phyloP scores from a whole-genome alignment of 2,888 invertebrate genomes.

The Chloroclystis v-ata region DNA sequence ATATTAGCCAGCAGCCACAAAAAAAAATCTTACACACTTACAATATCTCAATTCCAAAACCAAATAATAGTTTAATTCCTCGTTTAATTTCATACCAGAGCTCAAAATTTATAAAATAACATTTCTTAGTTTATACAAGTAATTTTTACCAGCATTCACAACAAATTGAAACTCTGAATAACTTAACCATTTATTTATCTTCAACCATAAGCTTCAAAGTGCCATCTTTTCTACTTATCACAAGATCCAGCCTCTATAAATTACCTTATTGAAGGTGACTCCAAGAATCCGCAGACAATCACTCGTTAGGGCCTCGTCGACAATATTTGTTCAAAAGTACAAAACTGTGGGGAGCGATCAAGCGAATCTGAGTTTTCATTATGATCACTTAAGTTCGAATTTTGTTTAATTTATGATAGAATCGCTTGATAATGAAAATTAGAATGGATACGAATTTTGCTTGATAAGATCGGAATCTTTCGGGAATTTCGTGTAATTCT shows the following conservation, averaged over 20 bases:
- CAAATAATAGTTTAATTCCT: too few relatives aligned
- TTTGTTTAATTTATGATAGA: neutral
- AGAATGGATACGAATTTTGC: neutral
- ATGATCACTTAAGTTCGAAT: neutral
- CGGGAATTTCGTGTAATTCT: neutral
- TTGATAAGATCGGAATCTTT: neutral
- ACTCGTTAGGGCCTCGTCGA: conserved; percentile 9
- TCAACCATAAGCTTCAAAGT: neutral
- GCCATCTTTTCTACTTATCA: conserved; percentile 3
- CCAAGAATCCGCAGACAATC: conserved; percentile 10
- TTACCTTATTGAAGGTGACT: conserved; percentile 10
- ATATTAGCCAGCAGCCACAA: too few relatives aligned
- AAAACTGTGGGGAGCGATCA: conserved; percentile 3
- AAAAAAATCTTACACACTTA: too few relatives aligned
- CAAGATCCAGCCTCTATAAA: conserved; percentile 5
- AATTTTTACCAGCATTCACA: too few relatives aligned
- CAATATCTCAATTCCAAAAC: too few relatives aligned
- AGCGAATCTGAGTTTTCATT: conserved; percentile 6
- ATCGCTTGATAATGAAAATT: neutral
- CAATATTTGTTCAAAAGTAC: conserved; percentile 3
- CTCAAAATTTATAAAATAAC: too few relatives aligned
- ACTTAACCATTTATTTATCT: too few relatives aligned
- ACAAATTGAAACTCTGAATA: too few relatives aligned
- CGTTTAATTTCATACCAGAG: too few relatives aligned
- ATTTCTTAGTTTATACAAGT: too few relatives aligned